Evolutionary conservation across 2,113 vertebrate genomes (phyloP).

Genomic region (Sarotherodon lohbergeri): DNA sequence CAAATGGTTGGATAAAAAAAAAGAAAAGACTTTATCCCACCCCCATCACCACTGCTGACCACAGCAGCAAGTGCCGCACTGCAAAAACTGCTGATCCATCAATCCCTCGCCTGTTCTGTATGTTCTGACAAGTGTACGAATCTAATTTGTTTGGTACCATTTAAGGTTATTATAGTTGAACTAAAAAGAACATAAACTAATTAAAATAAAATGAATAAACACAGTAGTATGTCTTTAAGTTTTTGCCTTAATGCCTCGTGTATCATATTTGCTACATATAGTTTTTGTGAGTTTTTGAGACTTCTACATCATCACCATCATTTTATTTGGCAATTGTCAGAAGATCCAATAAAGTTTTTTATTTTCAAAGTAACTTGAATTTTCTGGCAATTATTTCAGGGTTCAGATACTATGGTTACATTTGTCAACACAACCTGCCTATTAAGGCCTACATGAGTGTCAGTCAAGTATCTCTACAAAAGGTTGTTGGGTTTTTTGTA

Average conservation of each 20-base stretch:
- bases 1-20: background rate
- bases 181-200: background rate
- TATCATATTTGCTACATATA: background rate
- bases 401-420: background rate
- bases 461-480: background rate
- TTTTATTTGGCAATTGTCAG: background rate
- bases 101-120: background rate
- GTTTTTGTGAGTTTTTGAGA: background rate
- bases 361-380: background rate
- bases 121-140: background rate
- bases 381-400: background rate
- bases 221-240: background rate
- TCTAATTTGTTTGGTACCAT: background rate
- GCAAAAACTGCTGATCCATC: background rate
- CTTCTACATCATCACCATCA: background rate
- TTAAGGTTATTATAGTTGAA: background rate
- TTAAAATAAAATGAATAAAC: background rate
- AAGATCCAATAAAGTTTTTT: background rate
- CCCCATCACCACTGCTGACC: background rate
- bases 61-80: background rate
- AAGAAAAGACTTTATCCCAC: background rate
- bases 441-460: background rate
- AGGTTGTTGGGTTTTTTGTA: accelerated
- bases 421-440: background rate
- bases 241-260: background rate